Evolutionary conservation across 2,113 vertebrate genomes (phyloP).

Genomic region (Actinemys pallida): DNA sequence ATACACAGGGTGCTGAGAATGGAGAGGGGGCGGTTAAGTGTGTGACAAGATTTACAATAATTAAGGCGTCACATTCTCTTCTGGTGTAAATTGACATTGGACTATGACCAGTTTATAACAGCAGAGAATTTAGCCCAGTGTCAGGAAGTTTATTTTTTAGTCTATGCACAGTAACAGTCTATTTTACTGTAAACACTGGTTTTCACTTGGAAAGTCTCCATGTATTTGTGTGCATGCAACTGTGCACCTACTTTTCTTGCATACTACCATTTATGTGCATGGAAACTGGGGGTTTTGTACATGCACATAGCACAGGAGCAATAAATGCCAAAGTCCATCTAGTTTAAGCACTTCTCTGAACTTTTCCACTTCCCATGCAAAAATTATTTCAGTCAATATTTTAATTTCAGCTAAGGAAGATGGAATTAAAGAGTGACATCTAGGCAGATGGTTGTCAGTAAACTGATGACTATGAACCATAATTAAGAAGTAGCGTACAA

Average conservation of each 20-base stretch:
- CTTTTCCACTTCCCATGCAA: slow-evolving; percentile 75
- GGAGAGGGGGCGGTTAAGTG: not conserved
- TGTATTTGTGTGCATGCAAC: not conserved
- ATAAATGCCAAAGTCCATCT: slow-evolving; percentile 56
- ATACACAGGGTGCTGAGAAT: not conserved
- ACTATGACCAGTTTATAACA: rapidly evolving
- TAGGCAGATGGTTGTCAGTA: slow-evolving; percentile 78
- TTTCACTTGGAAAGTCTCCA: not conserved
- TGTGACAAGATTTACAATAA: not conserved
- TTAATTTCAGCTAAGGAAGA: slow-evolving; percentile 76
- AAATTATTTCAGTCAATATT: slow-evolving; percentile 83
- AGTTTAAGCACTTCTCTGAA: slow-evolving; percentile 56
- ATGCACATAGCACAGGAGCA: not conserved
- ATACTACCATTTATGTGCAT: not conserved
- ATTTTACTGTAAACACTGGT: not conserved
- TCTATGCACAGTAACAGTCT: rapidly evolving
- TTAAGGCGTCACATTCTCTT: not conserved
- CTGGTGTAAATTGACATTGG: not conserved
- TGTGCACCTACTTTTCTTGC: not conserved
- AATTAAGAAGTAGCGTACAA: slow-evolving; percentile 75
- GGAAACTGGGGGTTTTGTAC: not conserved
- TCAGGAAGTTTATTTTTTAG: not conserved
- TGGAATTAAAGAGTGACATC: slow-evolving; percentile 78
- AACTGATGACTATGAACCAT: slow-evolving; percentile 70
- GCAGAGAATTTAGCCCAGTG: not conserved